These are phyloP conservation scores for Dryobotodes eremita DNA, from an alignment of 2,888 invertebrate species.

Conservation along the genomic window DNA sequence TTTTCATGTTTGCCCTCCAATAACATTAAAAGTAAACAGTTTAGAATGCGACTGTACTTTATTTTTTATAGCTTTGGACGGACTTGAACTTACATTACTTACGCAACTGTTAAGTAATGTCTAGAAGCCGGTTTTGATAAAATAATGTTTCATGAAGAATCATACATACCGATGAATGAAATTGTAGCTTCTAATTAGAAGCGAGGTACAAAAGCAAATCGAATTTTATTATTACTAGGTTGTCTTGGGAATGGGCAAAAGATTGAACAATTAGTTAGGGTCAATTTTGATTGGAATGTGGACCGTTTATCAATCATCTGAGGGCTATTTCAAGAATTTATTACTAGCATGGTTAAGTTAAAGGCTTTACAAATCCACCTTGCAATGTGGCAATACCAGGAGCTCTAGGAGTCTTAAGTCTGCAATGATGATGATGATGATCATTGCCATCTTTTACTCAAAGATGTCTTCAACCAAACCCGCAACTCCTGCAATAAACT, in stretches of 20 bases:
- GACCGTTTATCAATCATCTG: neutral
- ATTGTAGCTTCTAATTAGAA: constrained; percentile 12
- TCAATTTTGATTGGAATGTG: neutral
- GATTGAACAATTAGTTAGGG: neutral
- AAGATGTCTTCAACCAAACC: neutral
- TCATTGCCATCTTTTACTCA: neutral
- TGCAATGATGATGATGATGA: neutral
- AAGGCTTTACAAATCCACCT: no score
- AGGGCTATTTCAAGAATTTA: no score
- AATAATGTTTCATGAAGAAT: constrained; percentile 35
- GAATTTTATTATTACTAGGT: neutral
- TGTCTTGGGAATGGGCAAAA: neutral
- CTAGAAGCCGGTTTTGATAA: constrained; percentile 24
- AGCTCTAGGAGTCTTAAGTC: neutral
- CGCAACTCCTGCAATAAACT: neutral
- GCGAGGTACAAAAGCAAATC: neutral
- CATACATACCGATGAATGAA: constrained; percentile 11
- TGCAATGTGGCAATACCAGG: neutral
- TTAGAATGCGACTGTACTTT: constrained; percentile 54
- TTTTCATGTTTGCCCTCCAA: neutral
- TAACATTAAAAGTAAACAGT: constrained; percentile 22
- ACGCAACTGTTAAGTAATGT: constrained; percentile 41
- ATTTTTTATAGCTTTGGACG: constrained; percentile 49
- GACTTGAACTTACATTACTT: constrained; percentile 44
- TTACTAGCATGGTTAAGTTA: no score